Evolutionary conservation across 2,113 vertebrate species (phyloP).

Genomic region (Alaudala cheleensis): DNA sequence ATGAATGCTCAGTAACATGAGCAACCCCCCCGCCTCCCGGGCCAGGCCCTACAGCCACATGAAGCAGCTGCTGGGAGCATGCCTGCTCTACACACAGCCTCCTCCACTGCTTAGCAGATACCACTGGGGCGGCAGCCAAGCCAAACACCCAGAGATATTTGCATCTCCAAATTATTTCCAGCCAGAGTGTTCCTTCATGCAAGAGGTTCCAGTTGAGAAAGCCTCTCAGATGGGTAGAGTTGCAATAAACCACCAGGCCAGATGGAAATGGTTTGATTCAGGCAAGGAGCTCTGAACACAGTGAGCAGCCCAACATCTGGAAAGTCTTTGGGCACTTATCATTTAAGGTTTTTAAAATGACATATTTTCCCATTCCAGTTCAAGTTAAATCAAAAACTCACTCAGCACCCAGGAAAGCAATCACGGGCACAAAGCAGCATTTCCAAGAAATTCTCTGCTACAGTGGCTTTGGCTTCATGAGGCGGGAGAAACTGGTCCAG

Average conservation of each 20-base stretch:
- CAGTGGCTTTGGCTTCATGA: not conserved
- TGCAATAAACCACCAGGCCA: slow-evolving; percentile 48
- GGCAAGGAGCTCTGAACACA: not conserved
- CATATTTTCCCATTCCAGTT: not conserved
- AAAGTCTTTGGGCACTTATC: slow-evolving; percentile 26
- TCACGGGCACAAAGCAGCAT: not conserved
- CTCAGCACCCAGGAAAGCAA: not conserved
- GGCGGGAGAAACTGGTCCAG: not conserved
- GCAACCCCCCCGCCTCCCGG: not conserved
- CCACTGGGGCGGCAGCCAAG: not conserved
- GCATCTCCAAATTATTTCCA: slow-evolving; percentile 36
- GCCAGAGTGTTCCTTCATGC: not conserved
- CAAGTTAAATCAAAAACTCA: not conserved
- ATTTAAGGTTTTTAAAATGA: not conserved
- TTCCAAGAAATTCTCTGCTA: not conserved
- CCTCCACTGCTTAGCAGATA: not conserved
- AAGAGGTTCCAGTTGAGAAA: slow-evolving; percentile 15
- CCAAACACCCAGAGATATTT: slow-evolving; percentile 26
- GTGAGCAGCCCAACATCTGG: slow-evolving; percentile 17
- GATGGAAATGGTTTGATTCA: slow-evolving; percentile 51
- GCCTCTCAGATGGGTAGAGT: not conserved
- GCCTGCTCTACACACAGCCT: not conserved
- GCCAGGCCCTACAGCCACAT: not conserved
- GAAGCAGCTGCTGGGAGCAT: not conserved
- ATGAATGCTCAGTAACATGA: not conserved